Percentiles rank a stretch among this genome's conserved stretches.
Evolutionary conservation across 2,888 invertebrate genomes (phyloP).

Genomic region (Archips xylosteana): DNA sequence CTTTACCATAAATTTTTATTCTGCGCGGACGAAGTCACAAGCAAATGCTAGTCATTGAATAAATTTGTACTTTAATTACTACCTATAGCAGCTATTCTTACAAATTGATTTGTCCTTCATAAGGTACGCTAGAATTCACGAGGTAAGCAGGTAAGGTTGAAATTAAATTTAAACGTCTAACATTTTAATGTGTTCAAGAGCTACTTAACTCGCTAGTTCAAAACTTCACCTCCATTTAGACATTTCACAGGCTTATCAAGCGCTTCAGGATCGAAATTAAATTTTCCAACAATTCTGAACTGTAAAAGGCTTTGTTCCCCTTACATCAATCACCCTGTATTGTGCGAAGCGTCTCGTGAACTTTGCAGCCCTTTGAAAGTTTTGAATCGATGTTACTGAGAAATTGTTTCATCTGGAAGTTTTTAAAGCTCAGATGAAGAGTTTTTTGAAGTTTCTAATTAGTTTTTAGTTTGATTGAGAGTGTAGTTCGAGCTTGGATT

Average conservation of each 20-base stretch:
- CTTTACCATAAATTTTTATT: no score
- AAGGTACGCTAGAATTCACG: no score
- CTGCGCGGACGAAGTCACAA: no score
- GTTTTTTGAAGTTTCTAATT: conserved; percentile 38
- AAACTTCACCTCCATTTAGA: conserved; percentile 17
- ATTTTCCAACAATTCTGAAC: conserved; percentile 39
- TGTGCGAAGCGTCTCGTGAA: conserved; percentile 33
- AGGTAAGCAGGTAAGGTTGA: background rate
- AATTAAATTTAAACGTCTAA: background rate
- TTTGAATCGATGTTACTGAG: conserved; percentile 43
- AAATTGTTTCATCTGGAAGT: conserved; percentile 41
- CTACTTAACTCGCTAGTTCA: background rate
- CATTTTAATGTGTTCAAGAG: background rate
- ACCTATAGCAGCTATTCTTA: no score
- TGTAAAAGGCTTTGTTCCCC: conserved; percentile 37
- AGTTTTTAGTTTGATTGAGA: conserved; percentile 32
- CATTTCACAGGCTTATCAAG: conserved; percentile 24
- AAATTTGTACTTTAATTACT: no score
- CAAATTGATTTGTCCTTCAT: no score
- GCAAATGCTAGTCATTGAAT: no score
- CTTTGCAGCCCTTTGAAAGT: conserved; percentile 43
- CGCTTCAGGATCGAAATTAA: conserved; percentile 36
- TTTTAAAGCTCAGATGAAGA: conserved; percentile 21
- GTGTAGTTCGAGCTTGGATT: conserved; percentile 7
- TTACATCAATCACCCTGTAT: conserved; percentile 39